Base-by-base conservation (phyloP, 1,140 invertebrate genomes). In the Ceratitis capitata region DNA sequence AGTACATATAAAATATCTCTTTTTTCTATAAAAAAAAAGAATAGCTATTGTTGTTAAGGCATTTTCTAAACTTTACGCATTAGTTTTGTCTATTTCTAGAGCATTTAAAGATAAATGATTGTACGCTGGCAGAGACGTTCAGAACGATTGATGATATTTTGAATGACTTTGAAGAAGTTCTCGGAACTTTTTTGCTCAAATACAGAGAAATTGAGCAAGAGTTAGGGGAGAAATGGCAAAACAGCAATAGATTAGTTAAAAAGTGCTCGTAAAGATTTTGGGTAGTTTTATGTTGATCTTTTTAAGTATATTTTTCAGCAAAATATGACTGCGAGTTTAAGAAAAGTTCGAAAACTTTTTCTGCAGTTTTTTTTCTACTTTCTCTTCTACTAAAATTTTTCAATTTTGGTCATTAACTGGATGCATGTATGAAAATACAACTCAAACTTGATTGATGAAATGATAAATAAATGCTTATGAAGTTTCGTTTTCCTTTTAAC, bases 131-230 rank as follows among this genome's bases (percentile, higher is more conserved):
- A 49, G 26, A 45, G 26, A 45, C 78, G 23, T 23, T 51, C 23
- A 82, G 32, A 82, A 51, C 78, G 89, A 90, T 90, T 90, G 89
- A 90, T 90, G 89, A 89, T 90, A 86, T 85, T 86, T 88, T 82
- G 78, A 82, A 51, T 47, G 78, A 49, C 78, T 82, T 69, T 87
- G 89, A 89, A 88, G 86, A 86, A 89, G 88, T 89, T 86, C 78
- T 78, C n/a, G n/a, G 69, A 64, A 42, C 61, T 85, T 85, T 83
- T 45, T 23, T 56, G 19, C 23, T 19, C 26, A 49, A 83, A 26
- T 39, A 35, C 84, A 53, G 61, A 19, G 51, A 85, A n/a, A n/a
- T n/a, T n/a, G n/a, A n/a, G n/a, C n/a, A n/a, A n/a, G n/a, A n/a
- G n/a, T n/a, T n/a, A n/a, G 82, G 32, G 51, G 19, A n/a, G 19